phyloP scores from a whole-genome alignment of 2,797 vertebrate species.

The Clarias fuscus region DNA sequence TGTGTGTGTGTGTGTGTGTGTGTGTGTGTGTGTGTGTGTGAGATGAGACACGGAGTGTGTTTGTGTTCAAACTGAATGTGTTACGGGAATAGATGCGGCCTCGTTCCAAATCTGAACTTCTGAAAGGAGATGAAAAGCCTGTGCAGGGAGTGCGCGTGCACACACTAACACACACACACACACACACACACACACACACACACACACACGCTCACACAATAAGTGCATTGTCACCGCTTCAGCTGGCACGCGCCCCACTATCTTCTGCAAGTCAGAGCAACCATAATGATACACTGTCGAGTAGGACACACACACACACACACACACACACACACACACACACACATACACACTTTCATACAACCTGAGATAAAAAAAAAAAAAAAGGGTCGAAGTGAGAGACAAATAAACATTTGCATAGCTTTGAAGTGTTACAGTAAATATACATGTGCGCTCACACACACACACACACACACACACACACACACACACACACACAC shows the following conservation, averaged over 20 bases:
- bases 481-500: slow-evolving; percentile 34
- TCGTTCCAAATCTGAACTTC: slow-evolving; percentile 20
- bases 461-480: slow-evolving; percentile 33
- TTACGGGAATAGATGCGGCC: slow-evolving; percentile 14
- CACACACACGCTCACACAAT: slow-evolving; percentile 37
- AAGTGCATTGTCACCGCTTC: slow-evolving; percentile 42
- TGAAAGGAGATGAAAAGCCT: slow-evolving; percentile 37
- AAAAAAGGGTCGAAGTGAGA: background rate
- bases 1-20: slow-evolving; percentile 10
- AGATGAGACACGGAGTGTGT: background rate
- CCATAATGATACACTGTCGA: slow-evolving; percentile 12
- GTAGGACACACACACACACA: slow-evolving; percentile 22
- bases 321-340: slow-evolving; percentile 36
- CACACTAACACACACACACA: background rate
- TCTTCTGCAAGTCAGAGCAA: slow-evolving; percentile 31
- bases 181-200: slow-evolving; percentile 5
- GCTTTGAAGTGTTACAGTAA: background rate
- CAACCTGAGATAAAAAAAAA: background rate
- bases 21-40: slow-evolving; percentile 14
- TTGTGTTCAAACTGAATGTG: background rate
- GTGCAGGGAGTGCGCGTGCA: slow-evolving; percentile 21
- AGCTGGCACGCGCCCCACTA: slow-evolving; percentile 31
- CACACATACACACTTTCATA: slow-evolving; percentile 27
- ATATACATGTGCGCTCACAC: background rate
- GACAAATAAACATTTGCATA: background rate